Evolutionary conservation across 1,140 invertebrate species (phyloP).

Genomic region (Megalopta genalis): DNA sequence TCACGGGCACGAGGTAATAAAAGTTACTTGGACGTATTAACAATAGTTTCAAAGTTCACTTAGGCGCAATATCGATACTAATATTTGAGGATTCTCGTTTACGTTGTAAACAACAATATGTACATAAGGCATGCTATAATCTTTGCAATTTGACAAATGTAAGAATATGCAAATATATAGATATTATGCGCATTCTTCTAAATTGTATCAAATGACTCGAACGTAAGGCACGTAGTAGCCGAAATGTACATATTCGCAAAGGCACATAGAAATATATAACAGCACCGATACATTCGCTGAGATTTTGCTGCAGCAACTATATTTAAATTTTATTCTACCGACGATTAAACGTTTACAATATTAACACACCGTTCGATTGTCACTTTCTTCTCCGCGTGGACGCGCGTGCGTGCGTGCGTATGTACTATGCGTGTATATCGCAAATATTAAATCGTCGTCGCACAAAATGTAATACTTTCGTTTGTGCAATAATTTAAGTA

Average conservation of each 20-base stretch:
- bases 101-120: not conserved
- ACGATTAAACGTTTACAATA: not conserved
- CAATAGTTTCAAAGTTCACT: not conserved
- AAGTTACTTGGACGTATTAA: not conserved
- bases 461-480: not conserved
- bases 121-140: conserved; percentile 35
- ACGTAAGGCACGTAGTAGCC: not conserved
- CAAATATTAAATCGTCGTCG: conserved; percentile 1
- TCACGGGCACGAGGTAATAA: no score
- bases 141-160: conserved; percentile 9
- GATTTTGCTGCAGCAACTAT: not conserved
- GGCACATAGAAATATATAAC: not conserved
- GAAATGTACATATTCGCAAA: conserved; percentile 8
- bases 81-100: not conserved
- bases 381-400: not conserved
- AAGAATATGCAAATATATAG: not conserved
- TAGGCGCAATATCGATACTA: not conserved
- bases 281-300: conserved; percentile 29
- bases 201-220: not conserved
- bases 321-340: not conserved
- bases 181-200: not conserved
- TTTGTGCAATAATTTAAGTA: not conserved
- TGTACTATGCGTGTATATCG: not conserved
- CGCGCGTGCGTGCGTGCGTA: no score
- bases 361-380: not conserved